Base-by-base conservation (phyloP, 1,140 invertebrate species). In the Listronotus bonariensis region DNA sequence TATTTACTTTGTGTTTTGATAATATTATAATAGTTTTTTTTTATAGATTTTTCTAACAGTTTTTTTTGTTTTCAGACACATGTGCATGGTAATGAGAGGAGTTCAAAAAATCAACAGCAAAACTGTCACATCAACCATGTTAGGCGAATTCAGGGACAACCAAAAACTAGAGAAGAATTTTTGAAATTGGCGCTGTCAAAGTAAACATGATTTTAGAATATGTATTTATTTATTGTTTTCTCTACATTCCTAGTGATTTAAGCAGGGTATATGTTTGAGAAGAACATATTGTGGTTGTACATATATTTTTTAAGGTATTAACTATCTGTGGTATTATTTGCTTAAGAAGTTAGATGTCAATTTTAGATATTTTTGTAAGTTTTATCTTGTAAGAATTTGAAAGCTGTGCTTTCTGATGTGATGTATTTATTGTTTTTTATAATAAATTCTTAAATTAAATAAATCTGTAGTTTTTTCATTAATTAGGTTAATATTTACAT, bases 51-150 rank as follows among this genome's bases (percentile, higher is more conserved):
- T 67, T 15, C 12, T 38, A 43, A 46, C 11, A 17, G 20, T 17
- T 34, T 46, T 2, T n/a, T 60, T 42, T 75, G 53, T 72, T 84
- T 87, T 40, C 83, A 98, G 96, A 26, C 97, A 99, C 81, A 99
- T 99, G 97, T 99, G 97, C 78, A 99, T 99, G 97, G 96, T 99
- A 14, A 99, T 99, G 97, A 81, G 97, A 65, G 98, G 98, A 10
- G 97, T 99, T 0, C 97, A 99, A 82, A 99, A 99, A 82, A 93
- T 98, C 70, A 98, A 98, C 85, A 96, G 95, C 79, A 97, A 97
- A 83, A 99, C 98, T 0, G 91, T 98, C 2, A 99, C 97, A 0
- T 98, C 95, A 43, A 97, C 96, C n/a, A 99, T 99, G 97, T 82
- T 99, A 53, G 98, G 98, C 12, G 95, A 96, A 0, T 99, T 99